Conservation (phyloP, 2,888 invertebrate genomes). For the Piscicola geometra region DNA sequence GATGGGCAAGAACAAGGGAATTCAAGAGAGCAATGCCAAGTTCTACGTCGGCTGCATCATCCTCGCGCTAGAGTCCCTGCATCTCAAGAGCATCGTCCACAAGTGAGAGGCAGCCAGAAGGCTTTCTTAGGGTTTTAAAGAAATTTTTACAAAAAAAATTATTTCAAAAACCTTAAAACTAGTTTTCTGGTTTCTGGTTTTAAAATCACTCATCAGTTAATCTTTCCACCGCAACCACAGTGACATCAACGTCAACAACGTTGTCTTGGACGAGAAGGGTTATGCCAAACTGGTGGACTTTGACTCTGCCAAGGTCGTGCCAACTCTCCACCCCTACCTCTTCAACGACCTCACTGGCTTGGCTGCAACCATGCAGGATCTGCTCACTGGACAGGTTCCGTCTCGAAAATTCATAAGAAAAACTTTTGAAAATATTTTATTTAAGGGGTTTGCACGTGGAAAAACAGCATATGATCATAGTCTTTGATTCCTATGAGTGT, state of each 20-base stretch:
- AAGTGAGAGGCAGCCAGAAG: no score
- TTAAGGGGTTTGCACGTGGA: no score
- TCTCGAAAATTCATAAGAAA: not conserved
- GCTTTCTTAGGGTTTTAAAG: no score
- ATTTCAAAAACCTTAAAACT: not conserved
- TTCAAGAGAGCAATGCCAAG: not conserved
- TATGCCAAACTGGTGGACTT: not conserved
- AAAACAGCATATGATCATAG: no score
- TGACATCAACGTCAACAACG: constrained; percentile 10
- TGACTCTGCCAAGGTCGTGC: not conserved
- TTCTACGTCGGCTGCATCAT: not conserved
- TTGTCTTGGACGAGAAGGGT: not conserved
- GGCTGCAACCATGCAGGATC: not conserved
- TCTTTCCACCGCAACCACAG: no score
- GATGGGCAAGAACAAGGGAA: not conserved
- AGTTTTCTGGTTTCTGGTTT: not conserved
- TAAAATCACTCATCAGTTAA: no score
- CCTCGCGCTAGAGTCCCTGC: not conserved
- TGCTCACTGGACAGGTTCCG: not conserved
- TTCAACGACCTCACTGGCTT: not conserved
- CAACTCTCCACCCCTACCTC: not conserved
- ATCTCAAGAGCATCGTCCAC: not conserved
- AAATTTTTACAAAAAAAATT: not conserved
- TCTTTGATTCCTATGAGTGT: no score
- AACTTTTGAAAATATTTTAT: no score